These are phyloP conservation scores for Anthonomus grandis DNA, from an alignment of 1,140 invertebrate species.

Conservation along the genomic window DNA sequence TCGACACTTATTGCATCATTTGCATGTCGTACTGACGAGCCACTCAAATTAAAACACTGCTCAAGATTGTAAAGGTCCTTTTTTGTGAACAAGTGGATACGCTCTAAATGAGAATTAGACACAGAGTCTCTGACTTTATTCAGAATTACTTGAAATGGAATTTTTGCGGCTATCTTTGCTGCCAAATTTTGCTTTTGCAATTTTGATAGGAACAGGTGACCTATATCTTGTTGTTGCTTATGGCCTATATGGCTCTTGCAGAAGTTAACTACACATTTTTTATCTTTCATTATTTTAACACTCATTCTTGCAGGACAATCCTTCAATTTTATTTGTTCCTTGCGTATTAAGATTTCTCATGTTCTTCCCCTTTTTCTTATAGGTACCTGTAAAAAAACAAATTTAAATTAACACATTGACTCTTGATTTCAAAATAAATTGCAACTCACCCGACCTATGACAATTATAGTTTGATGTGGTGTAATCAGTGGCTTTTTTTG, in stretches of 20 bases:
- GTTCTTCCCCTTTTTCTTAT: conserved; percentile 6
- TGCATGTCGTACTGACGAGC: neutral
- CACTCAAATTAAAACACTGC: neutral
- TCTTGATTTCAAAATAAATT: too few relatives aligned
- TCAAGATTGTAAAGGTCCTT: conserved; percentile 16
- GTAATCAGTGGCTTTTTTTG: too few relatives aligned
- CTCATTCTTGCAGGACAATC: conserved; percentile 14
- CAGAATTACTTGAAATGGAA: conserved; percentile 7
- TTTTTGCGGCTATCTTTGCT: conserved; percentile 5
- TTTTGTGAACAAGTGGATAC: conserved; percentile 9
- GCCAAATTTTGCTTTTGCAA: neutral
- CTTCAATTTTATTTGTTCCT: conserved; percentile 16
- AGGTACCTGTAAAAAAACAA: conserved; percentile 10
- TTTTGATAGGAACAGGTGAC: conserved; percentile 1
- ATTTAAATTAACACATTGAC: too few relatives aligned
- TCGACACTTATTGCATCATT: conserved; percentile 15
- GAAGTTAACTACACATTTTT: neutral
- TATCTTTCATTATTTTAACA: neutral
- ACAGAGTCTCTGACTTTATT: conserved; percentile 4
- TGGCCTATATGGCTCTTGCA: conserved; percentile 13
- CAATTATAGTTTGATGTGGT: too few relatives aligned
- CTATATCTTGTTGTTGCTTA: conserved; percentile 5
- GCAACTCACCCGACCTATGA: too few relatives aligned
- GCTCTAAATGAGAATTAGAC: neutral
- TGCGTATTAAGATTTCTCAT: conserved; percentile 18